Conservation (phyloP, 2,888 invertebrate genomes). For the Heliconius sara region DNA sequence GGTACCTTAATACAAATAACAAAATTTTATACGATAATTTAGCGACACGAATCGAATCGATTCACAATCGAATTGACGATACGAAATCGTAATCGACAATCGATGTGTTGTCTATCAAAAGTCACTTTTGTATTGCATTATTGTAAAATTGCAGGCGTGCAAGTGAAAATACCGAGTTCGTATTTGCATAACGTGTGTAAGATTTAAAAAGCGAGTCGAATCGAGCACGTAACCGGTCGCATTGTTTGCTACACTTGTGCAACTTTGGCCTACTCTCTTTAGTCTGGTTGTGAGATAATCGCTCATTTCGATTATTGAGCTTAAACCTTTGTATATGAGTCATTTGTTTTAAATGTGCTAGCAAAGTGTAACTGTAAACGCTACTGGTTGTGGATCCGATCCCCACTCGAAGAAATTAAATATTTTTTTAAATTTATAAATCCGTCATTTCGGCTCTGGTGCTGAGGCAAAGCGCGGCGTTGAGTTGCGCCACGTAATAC, state of each 20-base stretch:
- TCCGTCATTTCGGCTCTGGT: no score
- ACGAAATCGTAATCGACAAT: not conserved
- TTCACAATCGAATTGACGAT: conserved; percentile 11
- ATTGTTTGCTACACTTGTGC: conserved; percentile 51
- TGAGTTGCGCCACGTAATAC: no score
- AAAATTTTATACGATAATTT: not conserved
- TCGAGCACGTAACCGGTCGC: conserved; percentile 56
- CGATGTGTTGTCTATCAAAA: conserved; percentile 14
- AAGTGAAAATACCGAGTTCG: conserved; percentile 25
- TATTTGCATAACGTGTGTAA: conserved; percentile 55
- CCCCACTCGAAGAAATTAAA: no score
- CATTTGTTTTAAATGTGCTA: not conserved
- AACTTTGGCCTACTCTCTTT: conserved; percentile 42
- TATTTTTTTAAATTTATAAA: no score
- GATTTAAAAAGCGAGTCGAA: conserved; percentile 57
- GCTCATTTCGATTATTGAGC: conserved; percentile 25
- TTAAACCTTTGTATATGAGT: not conserved
- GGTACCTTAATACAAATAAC: not conserved
- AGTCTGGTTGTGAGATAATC: conserved; percentile 42
- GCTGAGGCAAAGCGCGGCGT: no score
- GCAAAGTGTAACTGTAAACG: no score
- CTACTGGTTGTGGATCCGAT: no score
- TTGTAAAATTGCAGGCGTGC: conserved; percentile 28
- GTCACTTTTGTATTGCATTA: conserved; percentile 16
- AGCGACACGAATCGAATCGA: conserved; percentile 11